These are phyloP conservation scores for Cyclura pinguis DNA, from an alignment of 2,797 vertebrate genomes.

Conservation along the genomic window DNA sequence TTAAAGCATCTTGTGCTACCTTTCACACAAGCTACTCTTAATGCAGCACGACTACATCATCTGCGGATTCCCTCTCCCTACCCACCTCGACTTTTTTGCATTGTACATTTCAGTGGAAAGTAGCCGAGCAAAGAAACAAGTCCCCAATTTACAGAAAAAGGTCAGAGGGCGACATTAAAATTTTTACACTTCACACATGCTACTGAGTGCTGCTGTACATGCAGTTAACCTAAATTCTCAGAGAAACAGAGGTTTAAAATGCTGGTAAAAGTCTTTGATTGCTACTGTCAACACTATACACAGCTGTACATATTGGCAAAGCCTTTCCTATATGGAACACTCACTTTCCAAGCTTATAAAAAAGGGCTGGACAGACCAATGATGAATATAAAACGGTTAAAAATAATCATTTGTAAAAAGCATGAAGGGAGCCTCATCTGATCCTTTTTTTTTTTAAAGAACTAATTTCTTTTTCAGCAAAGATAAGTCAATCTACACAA, in stretches of 20 bases:
- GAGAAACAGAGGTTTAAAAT: constrained; percentile 65
- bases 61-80: constrained; percentile 52
- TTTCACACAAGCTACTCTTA: constrained; percentile 55
- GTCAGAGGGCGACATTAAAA: constrained; percentile 65
- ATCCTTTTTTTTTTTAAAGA: constrained; percentile 67
- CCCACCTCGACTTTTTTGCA: background rate
- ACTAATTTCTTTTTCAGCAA: constrained; percentile 74
- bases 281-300: constrained; percentile 72
- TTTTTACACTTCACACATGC: constrained; percentile 63
- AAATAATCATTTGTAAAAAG: constrained; percentile 80
- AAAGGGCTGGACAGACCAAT: constrained; percentile 75
- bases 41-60: background rate
- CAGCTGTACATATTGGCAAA: constrained; percentile 70
- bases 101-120: constrained; percentile 66
- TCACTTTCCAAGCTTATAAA: constrained; percentile 80
- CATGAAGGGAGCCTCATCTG: constrained; percentile 80
- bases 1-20: constrained; percentile 50
- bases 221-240: constrained; percentile 72
- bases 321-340: constrained; percentile 72
- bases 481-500: constrained; percentile 64
- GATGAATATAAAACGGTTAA: constrained; percentile 82
- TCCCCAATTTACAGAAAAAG: constrained; percentile 62
- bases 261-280: constrained; percentile 79
- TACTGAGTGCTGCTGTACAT: constrained; percentile 63
- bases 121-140: constrained; percentile 63